Conservation (phyloP, 2,113 vertebrate genomes). For the Pteropus alecto region DNA sequence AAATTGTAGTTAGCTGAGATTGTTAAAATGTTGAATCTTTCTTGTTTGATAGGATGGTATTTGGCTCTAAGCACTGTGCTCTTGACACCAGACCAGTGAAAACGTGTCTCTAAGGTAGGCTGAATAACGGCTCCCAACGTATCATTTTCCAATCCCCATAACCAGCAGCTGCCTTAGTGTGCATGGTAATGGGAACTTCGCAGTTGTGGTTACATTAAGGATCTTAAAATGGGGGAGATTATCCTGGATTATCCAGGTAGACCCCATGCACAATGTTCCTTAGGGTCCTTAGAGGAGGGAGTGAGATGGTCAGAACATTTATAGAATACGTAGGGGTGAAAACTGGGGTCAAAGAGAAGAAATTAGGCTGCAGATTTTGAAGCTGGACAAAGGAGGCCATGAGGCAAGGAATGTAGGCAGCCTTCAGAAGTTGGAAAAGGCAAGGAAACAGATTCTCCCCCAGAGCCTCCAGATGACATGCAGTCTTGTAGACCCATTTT, state of each 20-base stretch:
- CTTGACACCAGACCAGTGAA: background rate
- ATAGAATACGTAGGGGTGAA: background rate
- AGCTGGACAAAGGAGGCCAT: background rate
- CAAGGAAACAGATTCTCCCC: background rate
- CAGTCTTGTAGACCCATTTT: background rate
- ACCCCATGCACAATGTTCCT: background rate
- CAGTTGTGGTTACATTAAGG: background rate
- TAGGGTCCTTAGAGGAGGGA: background rate
- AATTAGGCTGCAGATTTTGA: background rate
- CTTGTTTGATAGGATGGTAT: background rate
- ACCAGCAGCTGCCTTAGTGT: background rate
- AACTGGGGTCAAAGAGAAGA: background rate
- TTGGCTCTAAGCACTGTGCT: background rate
- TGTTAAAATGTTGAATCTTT: background rate
- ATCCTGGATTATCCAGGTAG: background rate
- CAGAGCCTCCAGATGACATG: background rate
- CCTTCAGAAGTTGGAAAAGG: background rate
- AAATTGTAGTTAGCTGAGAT: background rate
- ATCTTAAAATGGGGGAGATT: background rate
- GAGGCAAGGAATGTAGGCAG: background rate
- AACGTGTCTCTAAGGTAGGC: background rate
- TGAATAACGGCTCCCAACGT: background rate
- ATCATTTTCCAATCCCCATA: background rate
- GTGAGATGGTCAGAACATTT: background rate
- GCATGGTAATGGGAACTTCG: background rate